These are phyloP conservation scores for Butorides virescens DNA, from an alignment of 2,113 vertebrate species.

Conservation along the genomic window DNA sequence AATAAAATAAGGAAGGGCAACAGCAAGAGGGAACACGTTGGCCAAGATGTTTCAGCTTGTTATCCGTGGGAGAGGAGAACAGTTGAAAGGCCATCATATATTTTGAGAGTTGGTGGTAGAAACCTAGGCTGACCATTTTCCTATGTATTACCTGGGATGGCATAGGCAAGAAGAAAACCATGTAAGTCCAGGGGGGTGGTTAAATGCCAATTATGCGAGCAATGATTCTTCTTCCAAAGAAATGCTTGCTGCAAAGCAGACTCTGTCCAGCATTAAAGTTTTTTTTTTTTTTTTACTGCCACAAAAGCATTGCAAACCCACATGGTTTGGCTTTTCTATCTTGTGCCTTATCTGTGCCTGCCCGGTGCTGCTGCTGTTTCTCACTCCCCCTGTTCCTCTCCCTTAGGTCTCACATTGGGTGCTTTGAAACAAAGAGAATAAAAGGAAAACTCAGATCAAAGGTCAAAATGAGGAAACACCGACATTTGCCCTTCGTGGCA, in stretches of 20 bases:
- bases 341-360: background rate
- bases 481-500: constrained; percentile 65
- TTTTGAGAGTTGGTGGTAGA: background rate
- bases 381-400: background rate
- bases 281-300: background rate
- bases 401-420: constrained; percentile 60
- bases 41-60: background rate
- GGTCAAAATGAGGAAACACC: constrained; percentile 81
- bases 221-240: background rate
- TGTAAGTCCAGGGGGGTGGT: background rate
- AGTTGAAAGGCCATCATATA: background rate
- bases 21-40: background rate
- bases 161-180: background rate
- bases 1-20: background rate
- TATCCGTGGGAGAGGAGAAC: background rate
- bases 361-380: background rate
- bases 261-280: background rate
- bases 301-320: background rate
- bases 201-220: background rate
- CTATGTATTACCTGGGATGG: background rate
- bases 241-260: background rate
- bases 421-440: constrained; percentile 54
- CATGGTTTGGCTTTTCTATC: background rate
- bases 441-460: background rate
- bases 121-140: background rate